Percentiles rank a stretch among this genome's conserved stretches.
phyloP scores from a whole-genome alignment of 2,888 invertebrate genomes.

The Drosophila neotestacea region DNA sequence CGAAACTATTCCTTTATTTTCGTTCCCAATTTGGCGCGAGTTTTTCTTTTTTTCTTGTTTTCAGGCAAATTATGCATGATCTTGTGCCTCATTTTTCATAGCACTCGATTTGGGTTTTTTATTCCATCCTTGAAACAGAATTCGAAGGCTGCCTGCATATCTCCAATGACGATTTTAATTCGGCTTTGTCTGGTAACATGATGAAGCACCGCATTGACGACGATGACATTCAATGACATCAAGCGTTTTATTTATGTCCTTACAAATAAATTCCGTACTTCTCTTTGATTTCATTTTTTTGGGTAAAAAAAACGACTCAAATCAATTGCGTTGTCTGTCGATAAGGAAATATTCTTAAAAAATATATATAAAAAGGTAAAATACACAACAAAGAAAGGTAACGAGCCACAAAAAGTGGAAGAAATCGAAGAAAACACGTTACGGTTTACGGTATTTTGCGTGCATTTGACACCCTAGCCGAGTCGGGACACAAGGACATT shows the following conservation, averaged over 20 bases:
- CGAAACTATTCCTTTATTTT: neutral
- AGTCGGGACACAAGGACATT: conserved; percentile 24
- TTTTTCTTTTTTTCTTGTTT: neutral
- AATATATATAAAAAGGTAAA: conserved; percentile 4
- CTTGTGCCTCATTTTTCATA: conserved; percentile 46
- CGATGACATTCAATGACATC: conserved; percentile 69
- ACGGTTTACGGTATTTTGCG: conserved; percentile 71
- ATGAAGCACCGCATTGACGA: conserved; percentile 67
- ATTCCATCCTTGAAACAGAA: neutral
- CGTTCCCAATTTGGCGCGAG: conserved; percentile 50
- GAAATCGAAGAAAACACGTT: conserved; percentile 41
- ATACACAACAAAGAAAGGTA: conserved; percentile 60
- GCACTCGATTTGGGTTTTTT: conserved; percentile 7
- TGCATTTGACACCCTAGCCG: conserved; percentile 73
- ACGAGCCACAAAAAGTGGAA: conserved; percentile 33
- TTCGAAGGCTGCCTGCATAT: conserved; percentile 17
- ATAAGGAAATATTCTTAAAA: conserved; percentile 63
- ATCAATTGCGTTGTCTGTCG: conserved; percentile 78
- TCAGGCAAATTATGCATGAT: conserved; percentile 50
- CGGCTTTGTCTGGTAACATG: conserved; percentile 67
- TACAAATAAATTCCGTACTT: conserved; percentile 25
- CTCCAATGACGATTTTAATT: conserved; percentile 58
- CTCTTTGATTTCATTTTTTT: conserved; percentile 31
- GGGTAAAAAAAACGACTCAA: conserved; percentile 74
- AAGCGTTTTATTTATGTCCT: conserved; percentile 70